Base-by-base conservation (phyloP, 2,797 vertebrate species). In the Salarias fasciatus region DNA sequence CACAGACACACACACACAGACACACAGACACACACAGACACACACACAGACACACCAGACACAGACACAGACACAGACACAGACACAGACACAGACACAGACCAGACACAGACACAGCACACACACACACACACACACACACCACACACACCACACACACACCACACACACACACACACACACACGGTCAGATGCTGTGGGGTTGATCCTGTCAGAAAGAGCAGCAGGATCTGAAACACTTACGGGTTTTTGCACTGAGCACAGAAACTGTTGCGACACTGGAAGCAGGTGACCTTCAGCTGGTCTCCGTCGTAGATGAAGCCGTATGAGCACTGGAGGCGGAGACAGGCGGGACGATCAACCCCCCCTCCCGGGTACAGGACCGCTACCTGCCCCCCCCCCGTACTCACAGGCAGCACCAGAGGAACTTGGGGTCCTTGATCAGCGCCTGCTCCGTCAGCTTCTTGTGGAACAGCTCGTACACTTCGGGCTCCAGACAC, bases 251-350 rank as follows among this genome's bases (percentile, higher is more conserved):
- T 96, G 88, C 96, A 97, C 65, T 93, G 94, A 66, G 95, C 93
- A 41, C 96, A 97, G 87, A 96, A 96, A 82, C 95, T 95, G 79
- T 96, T 95, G 12, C 87, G 89, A 77, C 96, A 97, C 80, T 97
- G 95, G 10, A 93, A 93, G 77, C 96, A 97, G 5, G 94, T 94
- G n/a, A 96, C 95, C 63, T 95, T 95, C 47, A 95, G 88, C 79
- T 96, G 95, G 65, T 96, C 93, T 12, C 94, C 93, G 44, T 96
- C 96, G 1, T 96, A 96, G 86, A 97, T 97, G 78, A 96, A 97
- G 29, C 96, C 95, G 38, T 95, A 96, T 0, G 96, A 96, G 61
- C 96, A 97, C 95, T 97, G 66, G 40, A n/a, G 8, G 13, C 36
- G 38, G 36, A 35, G 18, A 24, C 3, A 24, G 24, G 18, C 24